Base-by-base conservation (phyloP, 2,113 vertebrate species). In the Hylia prasina region DNA sequence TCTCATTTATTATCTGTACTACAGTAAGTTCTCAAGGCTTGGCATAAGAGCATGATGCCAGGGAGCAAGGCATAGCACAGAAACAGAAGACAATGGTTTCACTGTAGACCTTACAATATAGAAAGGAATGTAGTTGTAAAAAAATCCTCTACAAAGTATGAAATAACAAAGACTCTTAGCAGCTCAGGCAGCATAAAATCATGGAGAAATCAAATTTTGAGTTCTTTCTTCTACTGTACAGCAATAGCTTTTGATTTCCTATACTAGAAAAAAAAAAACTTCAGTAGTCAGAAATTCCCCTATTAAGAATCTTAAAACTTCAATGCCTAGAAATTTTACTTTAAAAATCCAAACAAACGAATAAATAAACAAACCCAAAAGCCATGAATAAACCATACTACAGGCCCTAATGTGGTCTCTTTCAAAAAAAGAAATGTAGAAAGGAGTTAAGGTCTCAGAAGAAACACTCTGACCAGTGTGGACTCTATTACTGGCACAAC, bases 81-180 rank as follows among this genome's bases (percentile, higher is more conserved):
- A 61, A n/a, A 86, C 45, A 90, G 45, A 86, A 80, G n/a, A 66
- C 66, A 83, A 63, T 57, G 37, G 57, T 65, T 96, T 65, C 51
- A 65, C n/a, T 88, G 33, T 39, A 61, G n/a, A 82, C 8, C 7
- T 82, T 60, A 92, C 40, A 80, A 54, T 50, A 73, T 53, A 88
- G 50, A 73, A 40, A 87, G 65, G 24, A 87, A 70, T 50, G 51
- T 35, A 65, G 93, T 17, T 77, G 45, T 30, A 42, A 66, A 68
- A 70, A 69, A 44, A 25, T 33, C 4, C 14, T 76, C 30, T 33
- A 39, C 6, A 24, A 79, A 78, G 27, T 50, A 77, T 40, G 21
- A 93, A 85, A 28, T 71, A 64, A 82, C 21, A 89, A 90, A 80
- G 35, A 58, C 6, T 61, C 24, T 51, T 56, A 69, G 40, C 19